A percentile compares a stretch with the other conserved stretches of the same genome.
These are phyloP conservation scores for Daubentonia madagascariensis DNA, from an alignment of 2,113 vertebrate species.

Conservation along the genomic window DNA sequence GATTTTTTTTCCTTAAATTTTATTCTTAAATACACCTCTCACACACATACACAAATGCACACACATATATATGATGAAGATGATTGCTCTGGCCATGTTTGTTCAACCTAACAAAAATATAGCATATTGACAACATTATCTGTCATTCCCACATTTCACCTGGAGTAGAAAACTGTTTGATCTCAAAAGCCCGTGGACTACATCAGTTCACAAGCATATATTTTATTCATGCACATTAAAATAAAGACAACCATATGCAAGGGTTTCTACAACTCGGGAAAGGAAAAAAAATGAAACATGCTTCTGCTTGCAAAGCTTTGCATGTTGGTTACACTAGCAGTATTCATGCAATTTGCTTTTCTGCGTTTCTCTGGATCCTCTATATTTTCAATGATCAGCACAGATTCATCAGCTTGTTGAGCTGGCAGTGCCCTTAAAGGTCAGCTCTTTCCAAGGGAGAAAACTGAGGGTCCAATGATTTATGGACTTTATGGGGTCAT, in stretches of 20 bases:
- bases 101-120: conserved; percentile 80
- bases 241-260: conserved; percentile 81
- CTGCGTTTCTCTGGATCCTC: background rate
- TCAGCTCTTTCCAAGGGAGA: background rate
- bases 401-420: fast-evolving
- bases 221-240: conserved; percentile 85
- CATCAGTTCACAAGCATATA: conserved; percentile 77
- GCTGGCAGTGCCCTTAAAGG: background rate
- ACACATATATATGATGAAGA: conserved; percentile 62
- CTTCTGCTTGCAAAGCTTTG: background rate
- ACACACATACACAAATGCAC: background rate
- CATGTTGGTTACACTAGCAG: background rate
- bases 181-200: conserved; percentile 78
- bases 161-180: conserved; percentile 82
- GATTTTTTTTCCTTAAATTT: conserved; percentile 76
- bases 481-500: background rate
- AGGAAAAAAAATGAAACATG: background rate
- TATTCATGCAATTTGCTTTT: background rate
- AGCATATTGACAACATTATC: conserved; percentile 82
- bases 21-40: conserved; percentile 70
- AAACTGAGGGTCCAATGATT: background rate
- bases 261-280: conserved; percentile 67
- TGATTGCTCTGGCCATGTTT: conserved; percentile 78
- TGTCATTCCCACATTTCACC: conserved; percentile 84
- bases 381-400: background rate